These are phyloP conservation scores for Zaprionus ornatus DNA, from an alignment of 1,140 invertebrate genomes.

Conservation along the genomic window DNA sequence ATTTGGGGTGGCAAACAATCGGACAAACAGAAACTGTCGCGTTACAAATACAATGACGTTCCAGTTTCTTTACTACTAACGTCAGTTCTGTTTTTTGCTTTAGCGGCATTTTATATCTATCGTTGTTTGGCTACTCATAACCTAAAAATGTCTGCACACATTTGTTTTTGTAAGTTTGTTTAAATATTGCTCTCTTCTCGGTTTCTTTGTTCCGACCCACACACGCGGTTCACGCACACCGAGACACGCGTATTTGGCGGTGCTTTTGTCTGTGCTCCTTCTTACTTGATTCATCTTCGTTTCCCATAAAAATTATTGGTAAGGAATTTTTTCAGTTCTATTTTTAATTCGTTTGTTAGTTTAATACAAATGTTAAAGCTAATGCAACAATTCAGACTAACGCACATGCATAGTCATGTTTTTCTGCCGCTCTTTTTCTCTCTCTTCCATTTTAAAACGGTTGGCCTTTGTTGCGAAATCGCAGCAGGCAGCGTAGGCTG, in stretches of 20 bases:
- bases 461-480: conserved; percentile 52
- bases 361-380: not conserved
- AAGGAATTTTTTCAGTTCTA: conserved; percentile 9
- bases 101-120: conserved; percentile 60
- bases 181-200: conserved; percentile 59
- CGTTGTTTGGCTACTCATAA: conserved; percentile 53
- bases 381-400: conserved; percentile 6
- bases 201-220: conserved; percentile 66
- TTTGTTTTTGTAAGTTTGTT: conserved; percentile 76
- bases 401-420: conserved; percentile 9
- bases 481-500: conserved; percentile 16
- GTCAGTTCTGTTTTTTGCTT: conserved; percentile 31
- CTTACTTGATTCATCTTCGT: conserved; percentile 16
- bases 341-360: not conserved
- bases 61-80: conserved; percentile 8
- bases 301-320: conserved; percentile 36
- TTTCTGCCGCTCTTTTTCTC: conserved; percentile 18
- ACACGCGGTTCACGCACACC: conserved; percentile 68
- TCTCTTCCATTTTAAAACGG: not conserved
- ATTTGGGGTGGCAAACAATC: conserved; percentile 30
- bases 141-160: conserved; percentile 59
- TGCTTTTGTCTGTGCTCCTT: conserved; percentile 36
- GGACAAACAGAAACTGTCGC: conserved; percentile 9
- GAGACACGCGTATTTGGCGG: conserved; percentile 48
- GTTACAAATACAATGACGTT: conserved; percentile 20